Evolutionary conservation across 2,113 vertebrate genomes (phyloP).

Genomic region (Mormoops blainvillei): DNA sequence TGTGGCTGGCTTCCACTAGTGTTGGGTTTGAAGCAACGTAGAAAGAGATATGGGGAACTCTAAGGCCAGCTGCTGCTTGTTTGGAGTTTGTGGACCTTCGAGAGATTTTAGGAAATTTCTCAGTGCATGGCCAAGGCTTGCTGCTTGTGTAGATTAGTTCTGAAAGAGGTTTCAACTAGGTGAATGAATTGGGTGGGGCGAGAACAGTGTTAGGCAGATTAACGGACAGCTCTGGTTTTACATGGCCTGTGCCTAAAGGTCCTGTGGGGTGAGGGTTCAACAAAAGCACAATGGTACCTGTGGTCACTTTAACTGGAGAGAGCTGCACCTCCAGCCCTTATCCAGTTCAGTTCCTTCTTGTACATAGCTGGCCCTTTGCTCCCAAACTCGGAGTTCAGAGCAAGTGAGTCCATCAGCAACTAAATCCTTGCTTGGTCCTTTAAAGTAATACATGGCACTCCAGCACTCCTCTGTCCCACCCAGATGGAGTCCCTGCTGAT

Average conservation of each 20-base stretch:
- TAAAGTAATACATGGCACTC: not conserved
- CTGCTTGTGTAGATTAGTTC: not conserved
- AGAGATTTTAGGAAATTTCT: not conserved
- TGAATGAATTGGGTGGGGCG: not conserved
- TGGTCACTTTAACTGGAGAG: not conserved
- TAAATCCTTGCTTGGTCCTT: not conserved
- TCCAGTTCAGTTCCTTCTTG: not conserved
- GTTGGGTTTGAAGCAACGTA: not conserved
- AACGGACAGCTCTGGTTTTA: not conserved
- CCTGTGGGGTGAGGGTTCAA: not conserved
- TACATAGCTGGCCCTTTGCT: not conserved
- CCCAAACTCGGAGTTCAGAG: not conserved
- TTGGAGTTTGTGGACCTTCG: not conserved
- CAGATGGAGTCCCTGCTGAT: not conserved
- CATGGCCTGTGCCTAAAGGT: not conserved
- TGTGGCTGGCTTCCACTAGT: not conserved
- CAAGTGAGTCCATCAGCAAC: not conserved
- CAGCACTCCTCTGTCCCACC: not conserved
- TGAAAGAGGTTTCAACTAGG: not conserved
- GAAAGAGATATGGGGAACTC: not conserved
- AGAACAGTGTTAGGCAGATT: not conserved
- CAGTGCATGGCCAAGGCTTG: not conserved
- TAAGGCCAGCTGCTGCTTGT: not conserved
- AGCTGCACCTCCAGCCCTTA: not conserved
- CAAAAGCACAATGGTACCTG: not conserved